Conservation (phyloP, 2,888 invertebrate species). For the Ceramica pisi region DNA sequence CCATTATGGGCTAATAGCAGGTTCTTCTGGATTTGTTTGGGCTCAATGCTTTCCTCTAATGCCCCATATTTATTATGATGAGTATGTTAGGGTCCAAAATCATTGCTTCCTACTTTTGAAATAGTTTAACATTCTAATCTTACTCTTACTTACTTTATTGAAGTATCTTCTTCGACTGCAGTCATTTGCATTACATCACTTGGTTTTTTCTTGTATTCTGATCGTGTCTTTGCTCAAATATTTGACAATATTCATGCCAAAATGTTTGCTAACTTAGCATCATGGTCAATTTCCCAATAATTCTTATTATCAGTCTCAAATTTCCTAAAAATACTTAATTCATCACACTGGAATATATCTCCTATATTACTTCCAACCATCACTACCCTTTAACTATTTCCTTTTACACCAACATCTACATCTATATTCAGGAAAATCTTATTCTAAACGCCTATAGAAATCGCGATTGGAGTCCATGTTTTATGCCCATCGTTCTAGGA, state of each 20-base stretch:
- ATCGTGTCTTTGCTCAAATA: too few species aligned
- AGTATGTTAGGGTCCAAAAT: too few species aligned
- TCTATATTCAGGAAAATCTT: slow-evolving; percentile 33
- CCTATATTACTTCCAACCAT: background rate
- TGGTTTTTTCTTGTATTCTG: too few species aligned
- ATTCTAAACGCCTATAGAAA: slow-evolving; percentile 45
- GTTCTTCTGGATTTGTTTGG: slow-evolving; percentile 19
- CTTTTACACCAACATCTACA: background rate
- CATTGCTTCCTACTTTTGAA: background rate
- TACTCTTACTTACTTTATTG: too few species aligned
- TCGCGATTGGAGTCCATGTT: slow-evolving; percentile 57
- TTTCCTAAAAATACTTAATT: background rate
- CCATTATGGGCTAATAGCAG: background rate
- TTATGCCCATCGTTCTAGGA: slow-evolving; percentile 63
- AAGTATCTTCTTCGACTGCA: background rate
- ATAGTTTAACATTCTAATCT: background rate
- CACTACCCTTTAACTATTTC: slow-evolving; percentile 10
- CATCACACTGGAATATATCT: background rate
- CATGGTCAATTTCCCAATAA: background rate
- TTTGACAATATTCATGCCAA: background rate
- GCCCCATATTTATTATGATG: background rate
- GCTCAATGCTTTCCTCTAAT: background rate
- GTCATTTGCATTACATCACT: background rate
- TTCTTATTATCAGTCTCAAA: too few species aligned
- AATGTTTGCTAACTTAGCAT: background rate